Conservation (phyloP, 2,888 invertebrate species). For the Tholera decimalis region DNA sequence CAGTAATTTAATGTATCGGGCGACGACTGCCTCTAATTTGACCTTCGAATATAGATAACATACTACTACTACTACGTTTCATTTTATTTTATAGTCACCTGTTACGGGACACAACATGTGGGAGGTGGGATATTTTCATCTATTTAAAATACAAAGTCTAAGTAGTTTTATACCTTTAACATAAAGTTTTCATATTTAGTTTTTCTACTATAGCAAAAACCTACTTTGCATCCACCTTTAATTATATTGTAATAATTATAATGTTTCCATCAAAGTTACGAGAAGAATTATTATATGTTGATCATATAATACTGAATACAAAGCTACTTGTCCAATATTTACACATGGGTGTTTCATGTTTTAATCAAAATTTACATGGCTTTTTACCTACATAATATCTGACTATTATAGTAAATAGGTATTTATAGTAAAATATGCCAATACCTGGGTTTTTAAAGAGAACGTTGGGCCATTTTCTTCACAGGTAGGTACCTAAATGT, state of each 20-base stretch:
- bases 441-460: not conserved
- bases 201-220: constrained; percentile 19
- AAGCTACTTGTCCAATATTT: constrained; percentile 5
- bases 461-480: not conserved
- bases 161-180: not conserved
- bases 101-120: constrained; percentile 19
- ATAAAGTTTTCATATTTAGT: not conserved
- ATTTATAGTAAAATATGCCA: constrained; percentile 26
- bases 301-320: not conserved
- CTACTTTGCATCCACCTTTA: too few relatives aligned
- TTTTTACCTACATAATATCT: not conserved
- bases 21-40: constrained; percentile 67
- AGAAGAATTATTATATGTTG: constrained; percentile 5
- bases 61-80: constrained; percentile 47
- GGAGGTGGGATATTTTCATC: constrained; percentile 6
- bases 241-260: constrained; percentile 14
- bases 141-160: not conserved
- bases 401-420: not conserved
- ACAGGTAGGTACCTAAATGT: too few relatives aligned
- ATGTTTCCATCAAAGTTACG: constrained; percentile 13
- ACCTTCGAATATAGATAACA: constrained; percentile 69
- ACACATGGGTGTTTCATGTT: constrained; percentile 5
- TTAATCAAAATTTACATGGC: too few relatives aligned
- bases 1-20: constrained; percentile 29
- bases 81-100: constrained; percentile 52